A percentile compares a stretch with the other conserved stretches of the same genome.
Evolutionary conservation across 2,113 vertebrate genomes (phyloP).

Genomic region (Tamias sibiricus): DNA sequence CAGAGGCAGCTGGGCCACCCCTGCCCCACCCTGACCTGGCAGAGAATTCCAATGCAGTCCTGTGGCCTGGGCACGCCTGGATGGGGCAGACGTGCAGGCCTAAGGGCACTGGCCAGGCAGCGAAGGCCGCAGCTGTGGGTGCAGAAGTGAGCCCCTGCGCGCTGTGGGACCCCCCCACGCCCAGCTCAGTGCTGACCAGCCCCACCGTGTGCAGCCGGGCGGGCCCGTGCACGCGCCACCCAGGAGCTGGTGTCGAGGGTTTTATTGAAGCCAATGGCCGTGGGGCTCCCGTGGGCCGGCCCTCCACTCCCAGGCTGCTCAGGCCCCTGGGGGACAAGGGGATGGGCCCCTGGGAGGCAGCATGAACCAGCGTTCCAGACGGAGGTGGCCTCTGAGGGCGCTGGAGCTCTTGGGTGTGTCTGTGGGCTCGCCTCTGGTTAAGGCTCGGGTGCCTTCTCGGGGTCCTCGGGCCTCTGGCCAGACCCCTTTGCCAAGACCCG

Average conservation of each 20-base stretch:
- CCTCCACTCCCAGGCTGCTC: not conserved
- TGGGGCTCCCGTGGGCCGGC: fast-evolving
- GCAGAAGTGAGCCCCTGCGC: fast-evolving
- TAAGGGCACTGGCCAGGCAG: not conserved
- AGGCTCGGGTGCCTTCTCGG: not conserved
- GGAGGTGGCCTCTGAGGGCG: not conserved
- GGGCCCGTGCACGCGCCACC: not conserved
- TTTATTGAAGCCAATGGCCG: not conserved
- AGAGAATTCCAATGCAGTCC: not conserved
- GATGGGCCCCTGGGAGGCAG: not conserved
- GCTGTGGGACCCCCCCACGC: not conserved
- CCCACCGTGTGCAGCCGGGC: not conserved
- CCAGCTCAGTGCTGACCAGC: not conserved
- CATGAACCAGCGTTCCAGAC: fast-evolving
- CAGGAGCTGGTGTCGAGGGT: fast-evolving
- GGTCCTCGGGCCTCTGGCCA: fast-evolving
- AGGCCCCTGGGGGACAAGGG: not conserved
- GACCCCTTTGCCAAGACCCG: not conserved
- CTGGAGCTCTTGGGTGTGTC: not conserved
- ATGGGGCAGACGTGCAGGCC: fast-evolving
- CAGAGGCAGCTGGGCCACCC: too few relatives aligned
- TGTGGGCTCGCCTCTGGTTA: not conserved
- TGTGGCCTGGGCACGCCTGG: not conserved
- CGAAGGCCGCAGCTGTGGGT: fast-evolving
- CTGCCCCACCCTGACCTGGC: not conserved